Conservation (phyloP, 1,140 invertebrate genomes). For the Magallana angulata region DNA sequence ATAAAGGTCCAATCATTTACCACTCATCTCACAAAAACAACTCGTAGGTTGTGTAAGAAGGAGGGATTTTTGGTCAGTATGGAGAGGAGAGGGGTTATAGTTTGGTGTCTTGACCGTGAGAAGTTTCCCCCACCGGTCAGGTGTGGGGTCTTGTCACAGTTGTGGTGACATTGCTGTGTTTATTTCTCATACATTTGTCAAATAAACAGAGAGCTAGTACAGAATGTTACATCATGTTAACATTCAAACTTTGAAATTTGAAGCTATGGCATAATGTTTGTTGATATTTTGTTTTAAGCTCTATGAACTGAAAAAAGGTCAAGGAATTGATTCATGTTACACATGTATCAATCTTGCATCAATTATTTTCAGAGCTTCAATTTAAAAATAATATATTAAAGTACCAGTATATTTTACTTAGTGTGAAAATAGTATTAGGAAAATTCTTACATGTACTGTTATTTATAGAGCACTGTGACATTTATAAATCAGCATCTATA, state of each 20-base stretch:
- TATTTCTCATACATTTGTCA: slow-evolving; percentile 7
- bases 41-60: neutral
- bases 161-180: slow-evolving; percentile 3
- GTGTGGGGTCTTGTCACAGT: slow-evolving; percentile 2
- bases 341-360: no score
- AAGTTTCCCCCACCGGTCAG: neutral
- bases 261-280: neutral
- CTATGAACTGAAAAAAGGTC: no score
- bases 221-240: slow-evolving; percentile 4
- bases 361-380: no score
- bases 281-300: no score
- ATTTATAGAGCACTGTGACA: no score
- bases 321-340: no score
- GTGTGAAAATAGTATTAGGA: no score
- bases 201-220: neutral
- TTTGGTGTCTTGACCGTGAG: neutral
- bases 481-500: no score
- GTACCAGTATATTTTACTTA: no score
- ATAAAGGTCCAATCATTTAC: slow-evolving; percentile 20
- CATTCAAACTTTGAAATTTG: slow-evolving; percentile 19
- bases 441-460: no score
- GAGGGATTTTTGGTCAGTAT: slow-evolving; percentile 13
- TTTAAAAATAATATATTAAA: no score
- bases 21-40: slow-evolving; percentile 19
- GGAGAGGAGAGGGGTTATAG: neutral